Evolutionary conservation across 1,140 invertebrate species (phyloP).

Genomic region (Gonatopus flavifemur): DNA sequence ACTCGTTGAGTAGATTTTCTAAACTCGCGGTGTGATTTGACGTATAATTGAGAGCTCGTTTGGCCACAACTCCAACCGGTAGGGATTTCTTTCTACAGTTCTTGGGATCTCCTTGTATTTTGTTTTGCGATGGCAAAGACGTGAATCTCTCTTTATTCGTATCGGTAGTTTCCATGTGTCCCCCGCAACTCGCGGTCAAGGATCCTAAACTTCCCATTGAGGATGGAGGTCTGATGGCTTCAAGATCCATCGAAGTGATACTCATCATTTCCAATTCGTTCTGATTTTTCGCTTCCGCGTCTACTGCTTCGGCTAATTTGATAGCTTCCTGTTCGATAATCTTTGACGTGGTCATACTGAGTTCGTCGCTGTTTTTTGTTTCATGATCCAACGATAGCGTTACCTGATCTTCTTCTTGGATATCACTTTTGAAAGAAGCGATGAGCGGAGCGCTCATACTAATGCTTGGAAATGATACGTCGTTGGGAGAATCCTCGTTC

Average conservation of each 20-base stretch:
- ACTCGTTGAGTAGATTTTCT: conserved; percentile 63
- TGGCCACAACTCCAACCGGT: conserved; percentile 69
- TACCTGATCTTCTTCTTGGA: conserved; percentile 28
- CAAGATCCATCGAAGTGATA: conserved; percentile 66
- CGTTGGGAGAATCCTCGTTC: conserved; percentile 75
- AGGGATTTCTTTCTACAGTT: conserved; percentile 66
- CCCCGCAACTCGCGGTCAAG: conserved; percentile 61
- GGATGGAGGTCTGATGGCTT: conserved; percentile 77
- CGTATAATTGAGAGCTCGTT: conserved; percentile 66
- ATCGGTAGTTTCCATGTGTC: conserved; percentile 28
- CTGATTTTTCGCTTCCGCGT: conserved; percentile 65
- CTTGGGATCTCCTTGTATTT: conserved; percentile 34
- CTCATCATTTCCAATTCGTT: conserved; percentile 43
- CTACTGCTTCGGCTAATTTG: conserved; percentile 68
- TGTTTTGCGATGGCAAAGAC: conserved; percentile 32
- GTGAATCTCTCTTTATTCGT: conserved; percentile 42
- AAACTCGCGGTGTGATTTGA: conserved; percentile 62
- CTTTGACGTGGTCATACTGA: conserved; percentile 65
- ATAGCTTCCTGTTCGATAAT: conserved; percentile 75
- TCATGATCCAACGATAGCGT: conserved; percentile 11
- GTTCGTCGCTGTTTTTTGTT: conserved; percentile 21
- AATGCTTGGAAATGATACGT: conserved; percentile 76
- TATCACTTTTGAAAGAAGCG: conserved; percentile 69
- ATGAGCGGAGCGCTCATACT: conserved; percentile 72
- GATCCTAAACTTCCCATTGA: conserved; percentile 70